Conservation (phyloP, 64 coral and sea anemone species). For the Orbicella faveolata region DNA sequence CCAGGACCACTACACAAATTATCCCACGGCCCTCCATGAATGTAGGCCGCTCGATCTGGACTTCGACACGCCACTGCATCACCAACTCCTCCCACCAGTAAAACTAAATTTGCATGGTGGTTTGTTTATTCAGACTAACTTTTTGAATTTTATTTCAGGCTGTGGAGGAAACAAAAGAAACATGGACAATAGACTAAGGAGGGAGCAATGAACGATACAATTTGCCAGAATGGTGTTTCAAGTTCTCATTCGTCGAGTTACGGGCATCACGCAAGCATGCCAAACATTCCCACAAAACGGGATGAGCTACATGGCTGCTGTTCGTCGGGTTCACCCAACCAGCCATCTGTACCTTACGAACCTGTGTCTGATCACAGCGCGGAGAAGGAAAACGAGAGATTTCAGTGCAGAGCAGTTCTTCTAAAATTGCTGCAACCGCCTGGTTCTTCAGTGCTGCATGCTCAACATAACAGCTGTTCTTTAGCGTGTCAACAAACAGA, state of each 20-base stretch:
- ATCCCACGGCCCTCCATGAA: no score
- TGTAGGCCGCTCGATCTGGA: no score
- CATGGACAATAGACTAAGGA: not conserved
- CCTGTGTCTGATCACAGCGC: not conserved
- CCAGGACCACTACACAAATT: no score
- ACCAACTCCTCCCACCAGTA: not conserved
- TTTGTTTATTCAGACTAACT: not conserved
- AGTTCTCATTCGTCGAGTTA: not conserved
- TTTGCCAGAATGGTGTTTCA: not conserved
- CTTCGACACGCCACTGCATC: no score
- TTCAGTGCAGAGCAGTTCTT: constrained; percentile 26
- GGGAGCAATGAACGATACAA: constrained; percentile 10
- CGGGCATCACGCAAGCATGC: not conserved
- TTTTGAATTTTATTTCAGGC: not conserved
- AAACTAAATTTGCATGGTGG: not conserved
- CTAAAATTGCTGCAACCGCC: constrained; percentile 11
- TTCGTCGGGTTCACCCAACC: not conserved
- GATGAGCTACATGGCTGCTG: not conserved
- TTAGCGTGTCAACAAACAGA: not conserved
- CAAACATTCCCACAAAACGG: not conserved
- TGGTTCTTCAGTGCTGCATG: not conserved
- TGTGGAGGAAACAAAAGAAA: not conserved
- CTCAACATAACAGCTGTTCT: not conserved
- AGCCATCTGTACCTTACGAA: not conserved
- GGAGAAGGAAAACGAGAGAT: not conserved